Percentiles rank a stretch among this genome's conserved stretches.
Evolutionary conservation across 2,888 invertebrate species (phyloP).

Genomic region (Furcula furcula): DNA sequence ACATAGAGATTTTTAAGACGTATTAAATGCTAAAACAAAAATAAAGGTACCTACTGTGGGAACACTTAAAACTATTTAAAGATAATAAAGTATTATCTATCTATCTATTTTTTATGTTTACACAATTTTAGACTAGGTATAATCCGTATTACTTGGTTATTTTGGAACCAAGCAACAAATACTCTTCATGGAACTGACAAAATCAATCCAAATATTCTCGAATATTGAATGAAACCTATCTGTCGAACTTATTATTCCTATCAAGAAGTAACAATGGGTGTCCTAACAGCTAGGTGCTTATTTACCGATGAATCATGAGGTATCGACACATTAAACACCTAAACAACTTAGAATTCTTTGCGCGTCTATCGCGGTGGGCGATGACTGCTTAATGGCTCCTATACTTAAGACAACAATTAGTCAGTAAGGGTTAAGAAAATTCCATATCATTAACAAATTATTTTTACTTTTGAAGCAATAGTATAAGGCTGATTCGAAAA

Average conservation of each 20-base stretch:
- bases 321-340: slow-evolving; percentile 25
- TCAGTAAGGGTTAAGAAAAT: slow-evolving; percentile 22
- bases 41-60: too few relatives aligned
- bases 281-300: slow-evolving; percentile 18
- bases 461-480: not conserved
- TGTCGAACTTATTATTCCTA: slow-evolving; percentile 12
- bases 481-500: too few relatives aligned
- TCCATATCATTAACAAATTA: slow-evolving; percentile 24
- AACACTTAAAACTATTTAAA: too few relatives aligned
- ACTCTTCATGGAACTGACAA: too few relatives aligned
- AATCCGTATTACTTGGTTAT: too few relatives aligned
- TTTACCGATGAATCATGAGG: slow-evolving; percentile 33
- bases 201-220: not conserved
- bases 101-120: too few relatives aligned
- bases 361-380: slow-evolving; percentile 25
- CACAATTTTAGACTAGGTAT: too few relatives aligned
- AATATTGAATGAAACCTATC: not conserved
- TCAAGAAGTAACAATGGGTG: slow-evolving; percentile 4
- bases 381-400: slow-evolving; percentile 38
- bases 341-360: slow-evolving; percentile 33
- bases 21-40: too few relatives aligned
- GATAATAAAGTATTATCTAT: too few relatives aligned
- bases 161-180: too few relatives aligned
- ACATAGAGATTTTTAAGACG: too few relatives aligned
- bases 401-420: slow-evolving; percentile 42